Evolutionary conservation across 1,140 invertebrate genomes (phyloP), one percentile per base, ranked within the genome.

Genomic region (Bombus sylvicola): DNA sequence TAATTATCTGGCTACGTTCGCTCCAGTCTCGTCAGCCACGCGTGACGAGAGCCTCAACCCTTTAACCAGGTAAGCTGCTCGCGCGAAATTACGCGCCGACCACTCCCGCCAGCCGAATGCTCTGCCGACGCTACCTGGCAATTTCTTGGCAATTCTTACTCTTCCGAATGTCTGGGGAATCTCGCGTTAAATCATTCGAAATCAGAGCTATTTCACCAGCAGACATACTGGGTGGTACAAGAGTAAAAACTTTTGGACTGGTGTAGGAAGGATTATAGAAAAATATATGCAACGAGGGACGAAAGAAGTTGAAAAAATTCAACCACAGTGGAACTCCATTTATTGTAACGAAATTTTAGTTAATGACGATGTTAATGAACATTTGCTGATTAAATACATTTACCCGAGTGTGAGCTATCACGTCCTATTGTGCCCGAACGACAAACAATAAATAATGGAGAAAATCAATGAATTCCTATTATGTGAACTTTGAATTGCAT

Each of bases 1-100:
- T 79, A 79, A 79, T 79, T 79, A 79, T 79, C 41, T 41, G 59
- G 47, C 76, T 78, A 78, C 37, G 59, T 66, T 79, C 62, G 62
- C 76, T 79, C n/a, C 41, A 78, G 76, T 43, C 76, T 53, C 59
- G 76, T 78, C 76, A 76, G 53, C 25, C 74, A 78, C 76, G 76
- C 76, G 59, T 66, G 28, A 66, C 39, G 76, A 78, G 59, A 78
- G 59, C 76, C 43, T 78, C 43, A 66, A 78, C 76, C 76, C 59
- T 78, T 78, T 78, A 78, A 18, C 28, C 31, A 59, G n/a, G 47
- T 53, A 53, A 53, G 18, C n/a, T 53, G 39, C 34, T 62, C 31
- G 25, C 25, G 47, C 47, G 31, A 76, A 76, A 76, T 76, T 76
- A 62, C 39, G 25, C 57, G 37, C 74, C 74, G 53, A 37, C 47